Evolutionary conservation across 2,113 vertebrate genomes (phyloP), one percentile per base, ranked within the genome.

Genomic region (Hydropotes inermis): DNA sequence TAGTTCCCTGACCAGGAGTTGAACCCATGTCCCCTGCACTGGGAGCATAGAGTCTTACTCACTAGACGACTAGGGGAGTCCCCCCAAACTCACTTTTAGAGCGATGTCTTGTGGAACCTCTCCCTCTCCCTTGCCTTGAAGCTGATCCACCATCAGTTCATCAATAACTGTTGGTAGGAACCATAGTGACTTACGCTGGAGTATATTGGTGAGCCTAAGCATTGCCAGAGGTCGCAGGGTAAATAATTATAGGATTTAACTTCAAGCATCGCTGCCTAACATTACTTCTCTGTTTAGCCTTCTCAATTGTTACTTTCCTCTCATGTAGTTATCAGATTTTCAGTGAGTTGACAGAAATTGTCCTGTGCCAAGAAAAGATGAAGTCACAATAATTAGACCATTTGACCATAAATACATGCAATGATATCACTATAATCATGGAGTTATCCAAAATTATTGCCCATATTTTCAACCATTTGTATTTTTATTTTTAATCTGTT

Each of bases 351-450:
- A 83, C 55, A 86, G 89, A 79, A 98, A 97, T 98, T 93, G 84
- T 91, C 4, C 0, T 2, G 67, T 70, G 33, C 61, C 91, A 97
- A 87, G 87, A 90, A 58, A 98, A 98, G 97, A 98, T 96, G 95
- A 98, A 98, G 97, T 96, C 97, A 98, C 94, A 93, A 93, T 55
- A 98, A 97, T 95, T 97, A 95, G 87, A 76, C 14, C 9, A 23
- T 92, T 97, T 33, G 0, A 0, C 0, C 1, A 61, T 70, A 79
- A 67, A 89, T 64, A 50, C 23, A 25, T 1, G 17, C 15, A 90
- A 0, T 97, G 95, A 85, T 93, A 98, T 95, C 93, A 92, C 70
- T 60, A 47, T 95, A 96, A 98, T 97, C 92, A 97, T 55, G 33
- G 33, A 89, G 97, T 96, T 96, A 96, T 93, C 97, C 96, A 97